Evolutionary conservation across 2,888 invertebrate genomes (phyloP).

Genomic region (Aphodius sticticus): DNA sequence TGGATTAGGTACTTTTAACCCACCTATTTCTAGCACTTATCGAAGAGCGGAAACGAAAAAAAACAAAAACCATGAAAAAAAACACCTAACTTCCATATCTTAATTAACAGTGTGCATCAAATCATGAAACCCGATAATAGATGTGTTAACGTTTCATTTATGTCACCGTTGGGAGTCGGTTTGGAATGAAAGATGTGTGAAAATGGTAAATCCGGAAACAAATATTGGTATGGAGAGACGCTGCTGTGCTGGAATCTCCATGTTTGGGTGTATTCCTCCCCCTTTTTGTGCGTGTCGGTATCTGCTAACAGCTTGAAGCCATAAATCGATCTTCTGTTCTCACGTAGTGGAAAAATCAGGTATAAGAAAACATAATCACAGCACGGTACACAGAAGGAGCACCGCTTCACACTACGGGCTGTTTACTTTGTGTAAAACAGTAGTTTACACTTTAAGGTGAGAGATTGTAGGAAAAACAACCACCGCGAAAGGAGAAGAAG

Average conservation of each 20-base stretch:
- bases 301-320: conserved; percentile 9
- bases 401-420: conserved; percentile 25
- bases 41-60: not conserved
- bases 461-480: conserved; percentile 15
- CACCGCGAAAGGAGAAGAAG: not conserved
- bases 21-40: not conserved
- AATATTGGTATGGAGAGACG: not conserved
- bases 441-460: conserved; percentile 36
- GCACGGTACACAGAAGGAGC: conserved; percentile 33
- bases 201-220: not conserved
- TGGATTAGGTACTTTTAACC: not conserved
- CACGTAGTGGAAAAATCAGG: conserved; percentile 44
- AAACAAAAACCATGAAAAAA: not conserved
- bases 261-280: not conserved
- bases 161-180: not conserved
- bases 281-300: conserved; percentile 4
- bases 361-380: conserved; percentile 47
- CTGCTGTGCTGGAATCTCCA: not conserved
- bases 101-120: conserved; percentile 4
- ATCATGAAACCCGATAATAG: not conserved
- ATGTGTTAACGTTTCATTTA: not conserved
- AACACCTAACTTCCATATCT: not conserved
- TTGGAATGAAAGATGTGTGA: not conserved
- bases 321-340: conserved; percentile 34
- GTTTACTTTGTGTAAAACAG: conserved; percentile 36